These are phyloP conservation scores for Gobio occitaniae DNA, from an alignment of 2,797 vertebrate species.

Conservation along the genomic window DNA sequence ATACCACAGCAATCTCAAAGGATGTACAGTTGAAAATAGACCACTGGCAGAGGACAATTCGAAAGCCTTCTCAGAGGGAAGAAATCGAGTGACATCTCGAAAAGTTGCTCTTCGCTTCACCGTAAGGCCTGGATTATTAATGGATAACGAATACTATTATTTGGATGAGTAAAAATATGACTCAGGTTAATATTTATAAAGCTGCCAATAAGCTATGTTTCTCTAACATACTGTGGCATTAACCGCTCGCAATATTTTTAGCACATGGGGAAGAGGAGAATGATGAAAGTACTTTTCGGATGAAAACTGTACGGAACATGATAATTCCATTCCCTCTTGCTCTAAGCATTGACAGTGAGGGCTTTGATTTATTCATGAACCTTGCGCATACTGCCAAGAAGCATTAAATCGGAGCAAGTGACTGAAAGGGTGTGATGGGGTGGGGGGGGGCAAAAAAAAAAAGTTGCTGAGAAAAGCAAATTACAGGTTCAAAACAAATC, in stretches of 20 bases:
- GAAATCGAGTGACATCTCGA: conserved; percentile 50
- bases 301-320: conserved; percentile 67
- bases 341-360: conserved; percentile 71
- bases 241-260: conserved; percentile 59
- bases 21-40: conserved; percentile 53
- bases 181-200: conserved; percentile 67
- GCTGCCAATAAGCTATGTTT: conserved; percentile 50
- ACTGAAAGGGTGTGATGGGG: conserved; percentile 58
- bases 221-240: conserved; percentile 46
- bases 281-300: conserved; percentile 65
- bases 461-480: conserved; percentile 73
- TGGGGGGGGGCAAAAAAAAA: background rate
- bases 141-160: conserved; percentile 61
- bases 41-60: conserved; percentile 39
- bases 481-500: conserved; percentile 72
- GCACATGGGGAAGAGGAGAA: conserved; percentile 35
- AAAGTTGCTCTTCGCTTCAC: conserved; percentile 59
- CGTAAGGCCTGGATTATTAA: conserved; percentile 63
- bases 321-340: conserved; percentile 73
- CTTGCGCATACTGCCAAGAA: conserved; percentile 67
- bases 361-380: conserved; percentile 80
- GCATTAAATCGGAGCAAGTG: conserved; percentile 72
- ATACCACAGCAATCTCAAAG: conserved; percentile 55
- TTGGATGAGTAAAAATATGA: conserved; percentile 49
- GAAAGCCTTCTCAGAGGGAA: background rate